phyloP scores from a whole-genome alignment of 2,113 vertebrate species.

The Paracanthobrama guichenoti region DNA sequence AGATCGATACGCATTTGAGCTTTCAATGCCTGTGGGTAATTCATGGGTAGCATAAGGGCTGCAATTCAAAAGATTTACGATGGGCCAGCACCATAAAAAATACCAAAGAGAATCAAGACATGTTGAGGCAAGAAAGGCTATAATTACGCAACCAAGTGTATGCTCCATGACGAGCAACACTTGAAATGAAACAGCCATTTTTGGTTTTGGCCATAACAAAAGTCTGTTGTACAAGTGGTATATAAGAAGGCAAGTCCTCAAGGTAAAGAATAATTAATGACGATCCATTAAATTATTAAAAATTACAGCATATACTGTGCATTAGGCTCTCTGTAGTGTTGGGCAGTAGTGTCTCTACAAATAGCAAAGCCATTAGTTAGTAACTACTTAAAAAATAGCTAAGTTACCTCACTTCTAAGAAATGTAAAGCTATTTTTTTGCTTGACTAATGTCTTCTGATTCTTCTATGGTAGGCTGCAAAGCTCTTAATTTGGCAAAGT shows the following conservation, averaged over 20 bases:
- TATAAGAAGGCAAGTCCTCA: background rate
- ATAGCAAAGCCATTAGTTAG: background rate
- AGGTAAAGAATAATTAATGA: background rate
- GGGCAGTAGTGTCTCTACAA: background rate
- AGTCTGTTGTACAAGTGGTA: background rate
- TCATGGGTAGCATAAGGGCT: background rate
- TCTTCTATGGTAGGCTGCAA: background rate
- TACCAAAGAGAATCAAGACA: constrained; percentile 31
- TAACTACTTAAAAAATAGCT: background rate
- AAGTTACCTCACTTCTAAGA: background rate
- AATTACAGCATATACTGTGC: background rate
- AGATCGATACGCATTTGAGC: constrained; percentile 12
- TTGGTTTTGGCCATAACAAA: background rate
- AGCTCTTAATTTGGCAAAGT: background rate
- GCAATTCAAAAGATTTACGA: constrained; percentile 5
- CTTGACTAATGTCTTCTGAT: background rate
- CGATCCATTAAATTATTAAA: constrained; percentile 1
- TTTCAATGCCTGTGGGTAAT: background rate
- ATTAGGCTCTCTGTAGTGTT: background rate
- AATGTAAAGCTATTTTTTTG: background rate
- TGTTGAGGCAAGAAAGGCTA: constrained; percentile 29
- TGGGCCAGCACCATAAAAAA: constrained; percentile 1
- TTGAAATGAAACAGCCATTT: constrained; percentile 1
- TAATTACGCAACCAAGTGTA: constrained; percentile 9
- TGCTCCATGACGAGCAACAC: constrained; percentile 15